Evolutionary conservation across 1,140 invertebrate genomes (phyloP).

Genomic region (Drosophila ironensis): DNA sequence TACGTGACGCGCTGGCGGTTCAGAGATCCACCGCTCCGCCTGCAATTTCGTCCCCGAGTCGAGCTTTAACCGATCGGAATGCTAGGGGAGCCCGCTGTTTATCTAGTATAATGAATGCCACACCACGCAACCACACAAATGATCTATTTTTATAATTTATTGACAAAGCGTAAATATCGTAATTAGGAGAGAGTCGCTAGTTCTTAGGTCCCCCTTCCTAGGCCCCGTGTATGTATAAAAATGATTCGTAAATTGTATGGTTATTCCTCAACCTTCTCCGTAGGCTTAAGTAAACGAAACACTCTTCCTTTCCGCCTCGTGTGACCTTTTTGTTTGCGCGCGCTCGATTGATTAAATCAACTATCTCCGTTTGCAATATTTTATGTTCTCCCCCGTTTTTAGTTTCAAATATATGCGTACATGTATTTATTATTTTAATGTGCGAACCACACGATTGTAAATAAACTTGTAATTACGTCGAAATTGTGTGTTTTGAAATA

Average conservation of each 20-base stretch:
- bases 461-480: no score
- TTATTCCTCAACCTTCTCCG: slow-evolving; percentile 43
- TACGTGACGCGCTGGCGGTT: slow-evolving; percentile 98
- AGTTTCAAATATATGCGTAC: slow-evolving; percentile 55
- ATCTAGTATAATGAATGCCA: slow-evolving; percentile 50
- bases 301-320: slow-evolving; percentile 48
- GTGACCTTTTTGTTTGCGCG: slow-evolving; percentile 45
- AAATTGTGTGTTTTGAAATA: no score
- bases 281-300: slow-evolving; percentile 60
- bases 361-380: slow-evolving; percentile 59
- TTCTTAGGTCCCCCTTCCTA: slow-evolving; percentile 23
- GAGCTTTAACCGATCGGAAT: no score
- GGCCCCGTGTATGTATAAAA: slow-evolving; percentile 71
- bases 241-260: slow-evolving; percentile 55
- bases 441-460: slow-evolving; percentile 73
- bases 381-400: slow-evolving; percentile 48
- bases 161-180: slow-evolving; percentile 63
- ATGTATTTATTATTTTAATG: slow-evolving; percentile 74
- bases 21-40: slow-evolving; percentile 92
- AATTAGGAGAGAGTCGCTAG: slow-evolving; percentile 59
- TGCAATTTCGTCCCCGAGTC: slow-evolving; percentile 91
- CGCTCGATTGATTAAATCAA: slow-evolving; percentile 73
- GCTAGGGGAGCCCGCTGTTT: no score
- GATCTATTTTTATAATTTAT: slow-evolving; percentile 79
- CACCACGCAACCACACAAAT: slow-evolving; percentile 63